Conservation (phyloP, 2,113 vertebrate genomes). For the Erythrocebus patas region DNA sequence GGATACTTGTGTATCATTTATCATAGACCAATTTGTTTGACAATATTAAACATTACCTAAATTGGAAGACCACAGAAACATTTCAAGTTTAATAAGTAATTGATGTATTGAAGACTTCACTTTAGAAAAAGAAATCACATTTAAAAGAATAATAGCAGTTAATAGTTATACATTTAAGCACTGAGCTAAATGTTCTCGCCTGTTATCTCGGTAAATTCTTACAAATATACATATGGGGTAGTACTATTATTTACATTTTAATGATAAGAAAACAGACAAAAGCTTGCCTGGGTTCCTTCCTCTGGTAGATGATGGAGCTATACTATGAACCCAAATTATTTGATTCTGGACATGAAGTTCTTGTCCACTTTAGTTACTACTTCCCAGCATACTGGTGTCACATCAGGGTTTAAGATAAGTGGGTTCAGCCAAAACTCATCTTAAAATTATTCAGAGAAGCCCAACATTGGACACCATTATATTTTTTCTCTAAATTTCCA, state of each 20-base stretch:
- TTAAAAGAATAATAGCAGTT: neutral
- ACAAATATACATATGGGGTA: neutral
- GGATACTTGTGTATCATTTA: neutral
- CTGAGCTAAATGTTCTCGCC: neutral
- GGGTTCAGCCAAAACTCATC: neutral
- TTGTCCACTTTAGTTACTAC: neutral
- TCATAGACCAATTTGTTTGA: slow-evolving; percentile 9
- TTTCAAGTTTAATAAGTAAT: slow-evolving; percentile 36
- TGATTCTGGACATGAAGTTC: neutral
- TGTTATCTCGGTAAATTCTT: neutral
- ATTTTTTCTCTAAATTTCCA: neutral
- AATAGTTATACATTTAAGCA: neutral
- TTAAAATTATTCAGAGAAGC: neutral
- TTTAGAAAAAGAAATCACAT: slow-evolving; percentile 23
- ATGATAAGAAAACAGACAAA: neutral
- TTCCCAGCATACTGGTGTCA: neutral
- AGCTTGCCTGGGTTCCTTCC: neutral
- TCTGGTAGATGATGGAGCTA: neutral
- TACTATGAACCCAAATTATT: neutral
- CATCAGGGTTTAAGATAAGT: neutral
- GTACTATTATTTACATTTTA: neutral
- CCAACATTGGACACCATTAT: neutral
- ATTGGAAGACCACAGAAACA: neutral
- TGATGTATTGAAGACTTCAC: slow-evolving; percentile 22
- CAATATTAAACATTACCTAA: slow-evolving; percentile 22